phyloP scores from a whole-genome alignment of 2,797 vertebrate species.

The Pantherophis vulpinus region DNA sequence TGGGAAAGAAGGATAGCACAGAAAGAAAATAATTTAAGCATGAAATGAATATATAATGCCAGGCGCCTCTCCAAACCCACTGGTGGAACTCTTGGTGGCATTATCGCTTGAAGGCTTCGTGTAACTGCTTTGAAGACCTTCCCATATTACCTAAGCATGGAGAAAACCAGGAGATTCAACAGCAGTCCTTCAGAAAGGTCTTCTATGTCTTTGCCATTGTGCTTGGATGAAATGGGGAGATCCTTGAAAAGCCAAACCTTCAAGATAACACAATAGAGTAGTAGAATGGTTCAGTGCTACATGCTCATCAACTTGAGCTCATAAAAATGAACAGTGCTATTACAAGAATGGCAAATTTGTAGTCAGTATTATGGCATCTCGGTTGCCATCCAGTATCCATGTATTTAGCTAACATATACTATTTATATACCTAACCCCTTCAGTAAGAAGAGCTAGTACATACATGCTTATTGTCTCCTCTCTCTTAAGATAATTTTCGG shows the following conservation, averaged over 20 bases:
- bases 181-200: background rate
- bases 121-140: background rate
- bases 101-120: background rate
- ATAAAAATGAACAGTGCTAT: background rate
- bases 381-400: background rate
- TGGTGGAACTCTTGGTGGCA: background rate
- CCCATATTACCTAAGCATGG: background rate
- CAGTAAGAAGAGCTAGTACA: background rate
- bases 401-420: background rate
- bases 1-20: background rate
- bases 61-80: background rate
- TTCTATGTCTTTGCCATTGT: background rate
- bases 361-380: background rate
- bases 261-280: background rate
- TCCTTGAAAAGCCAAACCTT: background rate
- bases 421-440: background rate
- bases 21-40: background rate
- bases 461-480: background rate
- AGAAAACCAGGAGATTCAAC: background rate
- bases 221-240: background rate
- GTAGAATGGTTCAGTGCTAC: background rate
- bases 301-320: background rate
- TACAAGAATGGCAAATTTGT: background rate
- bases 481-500: background rate
- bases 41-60: background rate